Evolutionary conservation across 2,888 invertebrate species (phyloP), one percentile per base, ranked within the genome.

Genomic region (Tachina grossa): DNA sequence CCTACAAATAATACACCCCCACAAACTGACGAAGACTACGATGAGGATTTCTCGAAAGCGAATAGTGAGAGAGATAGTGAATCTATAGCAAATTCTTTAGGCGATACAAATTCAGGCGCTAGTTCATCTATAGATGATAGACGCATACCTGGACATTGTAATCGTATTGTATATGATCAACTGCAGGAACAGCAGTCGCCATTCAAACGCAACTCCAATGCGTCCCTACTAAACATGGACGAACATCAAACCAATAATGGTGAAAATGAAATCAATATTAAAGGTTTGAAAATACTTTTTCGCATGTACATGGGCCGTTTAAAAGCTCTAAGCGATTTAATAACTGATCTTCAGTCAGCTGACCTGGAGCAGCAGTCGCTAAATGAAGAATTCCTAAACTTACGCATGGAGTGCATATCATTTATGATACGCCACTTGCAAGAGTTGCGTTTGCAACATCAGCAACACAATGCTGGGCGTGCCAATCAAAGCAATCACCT

Each of bases 231-330:
- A 39, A 39, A 88, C 87, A 53, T 88, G 80, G 57, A 88, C 86
- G 78, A 83, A 51, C 72, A 85, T 11, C 82, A 78, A 41, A 43
- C 45, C 53, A 82, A 71, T n/a, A 39, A 45, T 19, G 88, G 87
- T 6, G 90, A 90, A 16, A 88, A 87, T 39, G 91, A 90, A 82
- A 90, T 88, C 0, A 92, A 91, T 87, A 87, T 90, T 1, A 92
- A 92, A 84, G 95, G 94, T 0, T 93, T 95, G 75, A 95, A 95
- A 88, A 93, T 95, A 68, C 90, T 95, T 19, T 94, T 95, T 31
- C 93, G 95, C 68, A 95, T 95, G 76, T 95, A 95, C 88, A 91
- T 95, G 88, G 94, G 94, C 0, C 93, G 93, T 84, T 87, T 94
- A 2, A 93, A 92, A 81, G 89, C 90, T 0, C 87, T 92, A 9